Evolutionary conservation across 23 tunicate genomes (phyloP).

Genomic region (Styela clava): DNA sequence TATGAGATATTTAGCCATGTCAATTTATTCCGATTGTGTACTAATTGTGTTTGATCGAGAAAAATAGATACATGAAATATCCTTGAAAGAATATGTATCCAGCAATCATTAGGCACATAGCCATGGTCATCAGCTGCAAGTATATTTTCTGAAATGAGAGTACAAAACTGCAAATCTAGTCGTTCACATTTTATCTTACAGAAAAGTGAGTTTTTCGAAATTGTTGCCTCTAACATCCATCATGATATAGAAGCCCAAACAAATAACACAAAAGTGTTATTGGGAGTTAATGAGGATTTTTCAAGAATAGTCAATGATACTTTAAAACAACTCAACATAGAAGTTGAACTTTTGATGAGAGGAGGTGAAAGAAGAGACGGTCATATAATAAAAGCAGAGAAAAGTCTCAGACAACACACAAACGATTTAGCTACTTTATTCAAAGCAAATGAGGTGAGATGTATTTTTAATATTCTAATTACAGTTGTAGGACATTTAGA

Average conservation of each 20-base stretch:
- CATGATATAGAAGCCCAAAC: neutral
- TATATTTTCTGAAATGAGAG: too few species aligned
- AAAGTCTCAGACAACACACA: neutral
- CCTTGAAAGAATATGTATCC: too few species aligned
- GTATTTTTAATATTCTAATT: too few species aligned
- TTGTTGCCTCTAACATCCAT: neutral
- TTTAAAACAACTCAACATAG: neutral
- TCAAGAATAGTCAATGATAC: neutral
- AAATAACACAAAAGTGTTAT: neutral
- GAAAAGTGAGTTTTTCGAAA: neutral
- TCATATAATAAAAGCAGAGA: neutral
- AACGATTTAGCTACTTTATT: neutral
- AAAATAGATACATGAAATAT: too few species aligned
- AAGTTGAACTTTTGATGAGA: neutral
- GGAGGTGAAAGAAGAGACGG: constrained; percentile 18
- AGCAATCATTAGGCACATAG: too few species aligned
- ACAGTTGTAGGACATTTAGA: too few species aligned
- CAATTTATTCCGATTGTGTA: too few species aligned
- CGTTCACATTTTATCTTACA: too few species aligned
- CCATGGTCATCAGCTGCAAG: too few species aligned
- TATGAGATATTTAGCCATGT: too few species aligned
- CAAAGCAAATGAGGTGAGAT: neutral
- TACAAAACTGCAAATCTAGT: too few species aligned
- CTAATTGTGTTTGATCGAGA: too few species aligned
- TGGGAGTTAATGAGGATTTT: neutral